Evolutionary conservation across 2,888 invertebrate genomes (phyloP).

Genomic region (Philereme vetulata): DNA sequence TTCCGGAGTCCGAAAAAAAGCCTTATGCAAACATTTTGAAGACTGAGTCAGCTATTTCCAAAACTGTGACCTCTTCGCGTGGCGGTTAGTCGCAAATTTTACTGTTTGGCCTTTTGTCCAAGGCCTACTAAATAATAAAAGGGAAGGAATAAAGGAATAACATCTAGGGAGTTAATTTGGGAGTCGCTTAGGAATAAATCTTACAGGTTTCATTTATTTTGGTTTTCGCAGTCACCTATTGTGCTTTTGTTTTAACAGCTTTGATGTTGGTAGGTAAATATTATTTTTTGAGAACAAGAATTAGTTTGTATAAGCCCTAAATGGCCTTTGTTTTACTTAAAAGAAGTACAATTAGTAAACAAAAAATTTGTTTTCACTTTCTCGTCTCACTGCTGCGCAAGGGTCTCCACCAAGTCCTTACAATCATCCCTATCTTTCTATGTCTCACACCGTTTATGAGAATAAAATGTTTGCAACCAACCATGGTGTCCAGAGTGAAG

Average conservation of each 20-base stretch:
- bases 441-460: too few relatives aligned
- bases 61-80: constrained; percentile 27
- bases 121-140: constrained; percentile 60
- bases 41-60: constrained; percentile 8
- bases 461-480: too few relatives aligned
- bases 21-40: too few relatives aligned
- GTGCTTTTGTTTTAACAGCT: constrained; percentile 31
- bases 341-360: too few relatives aligned
- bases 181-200: constrained; percentile 61
- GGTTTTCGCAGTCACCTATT: constrained; percentile 41
- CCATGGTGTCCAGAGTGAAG: too few relatives aligned
- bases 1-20: too few relatives aligned
- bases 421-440: too few relatives aligned
- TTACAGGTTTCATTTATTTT: constrained; percentile 57
- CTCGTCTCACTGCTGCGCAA: too few relatives aligned
- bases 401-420: too few relatives aligned
- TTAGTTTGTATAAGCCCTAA: background rate
- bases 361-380: too few relatives aligned
- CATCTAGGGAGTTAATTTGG: constrained; percentile 60
- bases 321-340: background rate
- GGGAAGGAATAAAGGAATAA: constrained; percentile 49
- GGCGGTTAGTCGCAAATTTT: constrained; percentile 46
- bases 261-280: constrained; percentile 7
- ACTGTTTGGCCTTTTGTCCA: constrained; percentile 48
- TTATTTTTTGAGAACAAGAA: background rate